Conservation (phyloP, 2,113 vertebrate species). For the Dissostichus mawsoni region DNA sequence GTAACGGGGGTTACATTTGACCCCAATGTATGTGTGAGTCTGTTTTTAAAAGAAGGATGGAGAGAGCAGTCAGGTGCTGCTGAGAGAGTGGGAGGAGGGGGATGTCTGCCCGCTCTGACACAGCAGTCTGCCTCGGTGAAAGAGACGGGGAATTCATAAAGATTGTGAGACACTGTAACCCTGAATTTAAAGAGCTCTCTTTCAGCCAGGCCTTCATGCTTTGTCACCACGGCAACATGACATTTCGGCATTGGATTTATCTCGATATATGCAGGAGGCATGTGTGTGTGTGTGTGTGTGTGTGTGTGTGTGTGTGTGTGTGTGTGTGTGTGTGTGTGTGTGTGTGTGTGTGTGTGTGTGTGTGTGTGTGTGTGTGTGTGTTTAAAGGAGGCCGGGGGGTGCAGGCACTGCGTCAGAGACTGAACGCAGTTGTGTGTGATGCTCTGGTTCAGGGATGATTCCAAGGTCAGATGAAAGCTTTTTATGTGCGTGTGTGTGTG, state of each 20-base stretch:
- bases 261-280: neutral
- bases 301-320: constrained; percentile 20
- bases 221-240: constrained; percentile 27
- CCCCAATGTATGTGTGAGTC: neutral
- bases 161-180: constrained; percentile 22
- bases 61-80: constrained; percentile 16
- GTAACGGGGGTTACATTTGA: constrained; percentile 25
- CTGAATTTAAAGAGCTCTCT: constrained; percentile 34
- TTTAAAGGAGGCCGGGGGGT: constrained; percentile 26
- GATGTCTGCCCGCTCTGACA: constrained; percentile 64
- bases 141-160: constrained; percentile 34
- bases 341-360: constrained; percentile 4
- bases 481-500: neutral
- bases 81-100: constrained; percentile 47
- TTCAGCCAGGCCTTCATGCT: constrained; percentile 37
- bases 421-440: constrained; percentile 52
- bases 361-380: constrained; percentile 1
- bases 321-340: constrained; percentile 3
- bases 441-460: constrained; percentile 52
- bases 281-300: neutral
- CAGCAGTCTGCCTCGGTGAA: constrained; percentile 60
- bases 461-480: constrained; percentile 64
- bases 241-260: constrained; percentile 38
- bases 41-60: constrained; percentile 26
- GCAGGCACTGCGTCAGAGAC: constrained; percentile 69